Percentiles rank a stretch among this genome's conserved stretches.
Conservation (phyloP, 53 echinoderm and acorn worm genomes). For the Echinarachnius parma region DNA sequence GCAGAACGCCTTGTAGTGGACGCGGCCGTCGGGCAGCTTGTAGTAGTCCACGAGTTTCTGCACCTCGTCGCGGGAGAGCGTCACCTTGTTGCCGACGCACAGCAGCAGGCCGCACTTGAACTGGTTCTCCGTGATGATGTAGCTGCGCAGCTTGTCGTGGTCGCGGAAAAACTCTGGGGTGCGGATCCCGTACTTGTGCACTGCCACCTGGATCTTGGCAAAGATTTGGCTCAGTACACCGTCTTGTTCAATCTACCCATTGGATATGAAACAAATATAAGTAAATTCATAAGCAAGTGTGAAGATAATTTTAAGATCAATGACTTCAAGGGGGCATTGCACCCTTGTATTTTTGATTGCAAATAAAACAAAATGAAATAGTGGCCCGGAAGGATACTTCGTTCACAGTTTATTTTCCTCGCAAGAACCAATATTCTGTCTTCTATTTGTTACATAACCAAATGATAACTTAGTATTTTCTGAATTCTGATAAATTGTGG, state of each 20-base stretch:
- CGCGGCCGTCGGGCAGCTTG: conserved; percentile 74
- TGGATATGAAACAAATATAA: too few relatives aligned
- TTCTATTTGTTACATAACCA: too few relatives aligned
- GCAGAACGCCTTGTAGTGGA: conserved; percentile 92
- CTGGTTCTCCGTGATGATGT: conserved; percentile 97
- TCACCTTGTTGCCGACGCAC: conserved; percentile 75
- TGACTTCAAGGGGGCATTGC: too few relatives aligned
- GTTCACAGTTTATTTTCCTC: too few relatives aligned
- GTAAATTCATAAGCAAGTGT: too few relatives aligned
- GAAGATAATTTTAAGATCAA: too few relatives aligned
- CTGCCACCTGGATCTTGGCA: conserved; percentile 81
- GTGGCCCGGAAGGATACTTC: too few relatives aligned
- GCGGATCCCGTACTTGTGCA: conserved; percentile 94
- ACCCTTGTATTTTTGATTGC: too few relatives aligned
- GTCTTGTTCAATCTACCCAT: conserved; percentile 51
- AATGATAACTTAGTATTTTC: too few relatives aligned
- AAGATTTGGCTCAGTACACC: conserved; percentile 71
- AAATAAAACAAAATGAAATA: too few relatives aligned
- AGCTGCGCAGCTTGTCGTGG: conserved; percentile 94
- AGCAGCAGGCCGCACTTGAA: conserved; percentile 94
- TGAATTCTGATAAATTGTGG: too few relatives aligned
- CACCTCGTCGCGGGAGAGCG: conserved; percentile 76
- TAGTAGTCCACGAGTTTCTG: conserved; percentile 83
- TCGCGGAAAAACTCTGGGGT: conserved; percentile 98
- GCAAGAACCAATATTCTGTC: too few relatives aligned